A percentile compares a stretch with the other conserved stretches of the same genome.
Evolutionary conservation across 2,113 vertebrate genomes (phyloP).

Genomic region (Tetrao urogallus): DNA sequence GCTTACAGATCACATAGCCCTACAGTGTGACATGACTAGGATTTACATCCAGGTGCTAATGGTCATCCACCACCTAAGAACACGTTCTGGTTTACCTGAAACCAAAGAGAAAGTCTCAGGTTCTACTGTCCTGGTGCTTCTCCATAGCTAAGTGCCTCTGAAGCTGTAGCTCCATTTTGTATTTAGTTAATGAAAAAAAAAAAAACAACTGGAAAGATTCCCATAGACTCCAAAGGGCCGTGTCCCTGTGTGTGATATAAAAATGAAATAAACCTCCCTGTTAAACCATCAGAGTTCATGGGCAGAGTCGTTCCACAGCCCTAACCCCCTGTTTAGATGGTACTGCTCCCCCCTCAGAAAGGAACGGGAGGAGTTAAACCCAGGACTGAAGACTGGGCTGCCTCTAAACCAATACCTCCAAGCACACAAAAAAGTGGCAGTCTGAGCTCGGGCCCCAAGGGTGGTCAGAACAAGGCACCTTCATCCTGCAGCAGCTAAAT

Average conservation of each 20-base stretch:
- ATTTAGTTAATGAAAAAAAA: background rate
- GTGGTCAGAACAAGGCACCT: background rate
- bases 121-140: background rate
- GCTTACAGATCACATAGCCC: rapidly evolving
- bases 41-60: background rate
- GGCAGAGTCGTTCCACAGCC: background rate
- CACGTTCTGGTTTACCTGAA: background rate
- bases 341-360: background rate
- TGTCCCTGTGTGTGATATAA: background rate
- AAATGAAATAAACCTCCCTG: background rate
- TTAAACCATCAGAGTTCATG: background rate
- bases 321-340: background rate
- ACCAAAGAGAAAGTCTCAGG: background rate
- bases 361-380: background rate
- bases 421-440: background rate
- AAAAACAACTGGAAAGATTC: slow-evolving; percentile 17
- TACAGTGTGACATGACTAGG: background rate
- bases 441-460: background rate
- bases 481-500: background rate
- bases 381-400: background rate
- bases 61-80: background rate
- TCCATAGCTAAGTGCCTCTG: background rate
- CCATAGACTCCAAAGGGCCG: background rate
- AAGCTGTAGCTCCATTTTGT: background rate
- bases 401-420: background rate